These are phyloP conservation scores for Meteorus colon DNA, from an alignment of 2,888 invertebrate genomes.

Conservation along the genomic window DNA sequence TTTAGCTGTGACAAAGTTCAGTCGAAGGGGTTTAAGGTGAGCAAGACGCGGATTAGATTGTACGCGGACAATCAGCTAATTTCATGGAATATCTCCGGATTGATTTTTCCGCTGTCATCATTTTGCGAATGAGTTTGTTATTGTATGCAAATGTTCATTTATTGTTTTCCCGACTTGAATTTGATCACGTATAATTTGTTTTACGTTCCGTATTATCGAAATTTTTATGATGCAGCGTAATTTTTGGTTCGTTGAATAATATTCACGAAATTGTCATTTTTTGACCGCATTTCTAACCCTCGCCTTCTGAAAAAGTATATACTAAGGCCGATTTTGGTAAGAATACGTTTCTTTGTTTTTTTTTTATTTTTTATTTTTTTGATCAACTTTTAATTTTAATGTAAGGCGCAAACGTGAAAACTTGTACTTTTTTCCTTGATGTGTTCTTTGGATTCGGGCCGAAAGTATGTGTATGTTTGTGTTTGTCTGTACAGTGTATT, in stretches of 20 bases:
- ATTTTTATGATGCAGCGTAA: constrained; percentile 31
- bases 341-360: constrained; percentile 63
- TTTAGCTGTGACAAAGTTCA: constrained; percentile 43
- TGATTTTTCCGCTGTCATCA: constrained; percentile 27
- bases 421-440: constrained; percentile 73
- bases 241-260: constrained; percentile 45
- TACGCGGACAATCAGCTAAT: constrained; percentile 55
- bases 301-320: constrained; percentile 68
- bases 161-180: not conserved
- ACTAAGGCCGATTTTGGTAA: constrained; percentile 73
- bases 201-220: constrained; percentile 29
- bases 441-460: constrained; percentile 72
- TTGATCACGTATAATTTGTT: not conserved
- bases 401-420: constrained; percentile 73
- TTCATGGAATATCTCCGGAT: constrained; percentile 28
- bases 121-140: not conserved
- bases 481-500: constrained; percentile 39
- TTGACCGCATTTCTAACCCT: not conserved
- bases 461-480: constrained; percentile 63
- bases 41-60: constrained; percentile 56
- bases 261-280: constrained; percentile 4
- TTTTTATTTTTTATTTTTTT: constrained; percentile 59
- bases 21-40: constrained; percentile 57
- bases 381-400: constrained; percentile 73
- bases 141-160: not conserved